These are phyloP conservation scores for Manduca sexta DNA, from an alignment of 1,140 invertebrate genomes.

Conservation along the genomic window DNA sequence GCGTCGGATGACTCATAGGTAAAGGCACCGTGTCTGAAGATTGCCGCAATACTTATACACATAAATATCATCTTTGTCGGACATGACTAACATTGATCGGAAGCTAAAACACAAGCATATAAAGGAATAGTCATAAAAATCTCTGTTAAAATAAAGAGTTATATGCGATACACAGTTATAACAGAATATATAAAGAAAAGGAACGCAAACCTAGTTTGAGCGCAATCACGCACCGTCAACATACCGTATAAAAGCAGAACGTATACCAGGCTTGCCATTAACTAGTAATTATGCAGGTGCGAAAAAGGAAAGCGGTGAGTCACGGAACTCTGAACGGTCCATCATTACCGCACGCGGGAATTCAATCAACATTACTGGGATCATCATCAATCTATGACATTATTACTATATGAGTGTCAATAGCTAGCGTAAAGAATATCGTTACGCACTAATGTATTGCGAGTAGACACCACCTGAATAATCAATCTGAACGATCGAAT, in stretches of 20 bases:
- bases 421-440: no score
- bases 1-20: conserved; percentile 53
- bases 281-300: conserved; percentile 26
- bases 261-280: conserved; percentile 13
- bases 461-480: no score
- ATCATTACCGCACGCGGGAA: conserved; percentile 9
- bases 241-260: conserved; percentile 10
- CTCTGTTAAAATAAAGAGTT: no score
- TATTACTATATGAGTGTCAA: no score
- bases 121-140: not conserved
- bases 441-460: no score
- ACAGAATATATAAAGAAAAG: not conserved
- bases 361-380: conserved; percentile 4
- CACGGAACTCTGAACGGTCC: conserved; percentile 13
- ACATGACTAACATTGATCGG: not conserved
- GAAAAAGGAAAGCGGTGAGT: conserved; percentile 49
- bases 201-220: conserved; percentile 7
- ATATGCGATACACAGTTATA: no score
- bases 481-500: no score
- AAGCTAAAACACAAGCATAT: conserved; percentile 1
- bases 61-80: not conserved
- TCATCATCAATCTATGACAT: not conserved
- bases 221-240: conserved; percentile 13
- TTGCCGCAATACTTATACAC: conserved; percentile 21
- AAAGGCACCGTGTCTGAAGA: conserved; percentile 37